Percentiles rank a stretch among this genome's conserved stretches.
These are phyloP conservation scores for Trichosurus vulpecula DNA, from an alignment of 2,797 vertebrate genomes.

Conservation along the genomic window DNA sequence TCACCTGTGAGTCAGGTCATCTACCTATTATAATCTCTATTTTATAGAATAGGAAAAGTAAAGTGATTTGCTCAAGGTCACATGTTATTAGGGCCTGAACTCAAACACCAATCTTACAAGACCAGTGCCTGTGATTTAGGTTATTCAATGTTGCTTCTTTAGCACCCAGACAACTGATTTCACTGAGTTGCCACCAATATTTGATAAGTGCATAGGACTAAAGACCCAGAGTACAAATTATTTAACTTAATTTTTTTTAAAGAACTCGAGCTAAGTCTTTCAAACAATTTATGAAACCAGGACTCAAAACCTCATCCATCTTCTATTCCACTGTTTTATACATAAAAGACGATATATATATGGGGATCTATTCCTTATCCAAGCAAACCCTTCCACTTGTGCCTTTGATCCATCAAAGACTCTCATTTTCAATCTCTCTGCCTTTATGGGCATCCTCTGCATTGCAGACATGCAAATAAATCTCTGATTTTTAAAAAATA, in stretches of 20 bases:
- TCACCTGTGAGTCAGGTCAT: not conserved
- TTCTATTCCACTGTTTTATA: not conserved
- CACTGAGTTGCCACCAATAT: not conserved
- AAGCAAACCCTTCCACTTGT: not conserved
- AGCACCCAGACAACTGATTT: not conserved
- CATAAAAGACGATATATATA: not conserved
- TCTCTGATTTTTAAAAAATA: not conserved
- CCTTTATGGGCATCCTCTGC: not conserved
- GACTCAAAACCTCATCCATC: not conserved
- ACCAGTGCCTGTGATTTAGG: not conserved
- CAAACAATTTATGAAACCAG: constrained; percentile 45
- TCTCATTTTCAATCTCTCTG: not conserved
- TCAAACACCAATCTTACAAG: not conserved
- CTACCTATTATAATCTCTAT: not conserved
- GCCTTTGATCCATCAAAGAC: not conserved
- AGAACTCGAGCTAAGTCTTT: not conserved
- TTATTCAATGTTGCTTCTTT: not conserved
- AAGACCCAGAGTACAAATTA: constrained; percentile 31
- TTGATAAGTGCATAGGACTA: constrained; percentile 13
- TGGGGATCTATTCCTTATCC: not conserved
- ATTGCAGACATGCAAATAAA: not conserved
- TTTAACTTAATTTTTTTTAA: constrained; percentile 9
- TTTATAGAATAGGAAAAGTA: not conserved
- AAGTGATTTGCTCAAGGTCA: not conserved
- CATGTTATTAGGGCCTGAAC: not conserved